Evolutionary conservation across 2,888 invertebrate species (phyloP), one percentile per base, ranked within the genome.

Genomic region (Drosophila algonquin): DNA sequence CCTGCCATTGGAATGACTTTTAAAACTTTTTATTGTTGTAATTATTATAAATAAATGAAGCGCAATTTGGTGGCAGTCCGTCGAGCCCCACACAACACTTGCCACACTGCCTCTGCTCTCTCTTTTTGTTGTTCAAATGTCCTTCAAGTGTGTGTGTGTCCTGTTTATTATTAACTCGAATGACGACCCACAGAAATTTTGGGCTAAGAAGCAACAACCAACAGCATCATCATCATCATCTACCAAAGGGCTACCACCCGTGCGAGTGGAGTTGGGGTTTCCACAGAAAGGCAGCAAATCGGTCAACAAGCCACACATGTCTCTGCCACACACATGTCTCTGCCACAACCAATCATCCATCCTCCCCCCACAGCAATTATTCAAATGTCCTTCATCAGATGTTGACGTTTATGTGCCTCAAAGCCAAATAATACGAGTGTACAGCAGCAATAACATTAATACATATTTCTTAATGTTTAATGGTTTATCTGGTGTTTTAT

Each of bases 1-100:
- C 58, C 58, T 58, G 63, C 59, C 62, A 68, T 63, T 58, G 40
- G 76, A 87, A 85, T 85, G 89, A 81, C 73, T 81, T 79, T 87
- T 81, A 72, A 85, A 85, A 89, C 69, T 85, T 89, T 89, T 85
- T 79, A 73, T 80, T 69, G 76, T 77, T 81, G 85, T 85, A 85
- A 85, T 85, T 89, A 85, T 85, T 85, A 85, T 85, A 85, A 85
- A 85, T 89, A 85, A 85, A 85, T 85, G 89, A 85, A 85, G 86
- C 82, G 79, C 82, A 77, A 85, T 87, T 81, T 81, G 86, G 71
- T 60, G 61, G 68, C 63, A 68, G 45, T 67, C 65, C 51, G 48
- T 21, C 52, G 55, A 40, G 18, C 24, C 47, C 27, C 18, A 21
- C 48, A 35, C 35, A 40, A 14, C 35, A 40, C 14, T 40, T 40